A percentile compares a stretch with the other conserved stretches of the same genome.
Evolutionary conservation across 2,888 invertebrate genomes (phyloP).

Genomic region (Philhelius pedissequus): DNA sequence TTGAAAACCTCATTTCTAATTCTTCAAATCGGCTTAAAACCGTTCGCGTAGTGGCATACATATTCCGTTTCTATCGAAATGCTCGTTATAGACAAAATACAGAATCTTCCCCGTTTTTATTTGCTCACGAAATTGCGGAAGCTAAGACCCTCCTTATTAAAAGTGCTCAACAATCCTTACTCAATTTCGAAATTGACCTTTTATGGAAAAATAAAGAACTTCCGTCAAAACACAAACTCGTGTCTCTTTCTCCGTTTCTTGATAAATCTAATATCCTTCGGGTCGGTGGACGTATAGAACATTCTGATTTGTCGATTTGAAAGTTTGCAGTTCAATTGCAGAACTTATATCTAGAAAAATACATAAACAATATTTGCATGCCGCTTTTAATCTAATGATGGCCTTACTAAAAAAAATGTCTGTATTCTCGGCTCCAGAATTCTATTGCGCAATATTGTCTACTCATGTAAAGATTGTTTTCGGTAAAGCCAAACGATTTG

Average conservation of each 20-base stretch:
- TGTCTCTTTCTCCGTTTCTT: background rate
- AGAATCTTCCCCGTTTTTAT: too few species aligned
- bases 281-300: too few species aligned
- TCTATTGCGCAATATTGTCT: background rate
- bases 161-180: background rate
- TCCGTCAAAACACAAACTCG: background rate
- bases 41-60: too few species aligned
- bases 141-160: background rate
- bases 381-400: background rate
- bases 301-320: too few species aligned
- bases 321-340: too few species aligned
- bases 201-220: too few species aligned
- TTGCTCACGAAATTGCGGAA: too few species aligned
- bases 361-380: background rate
- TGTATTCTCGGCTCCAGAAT: too few species aligned
- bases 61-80: too few species aligned
- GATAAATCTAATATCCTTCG: background rate
- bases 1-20: background rate
- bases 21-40: background rate
- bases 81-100: too few species aligned
- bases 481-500: background rate
- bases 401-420: background rate
- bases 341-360: too few species aligned
- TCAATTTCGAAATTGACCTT: background rate
- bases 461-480: background rate